phyloP scores from a whole-genome alignment of 2,888 invertebrate genomes.

The Caenorhabditis zanzibari region DNA sequence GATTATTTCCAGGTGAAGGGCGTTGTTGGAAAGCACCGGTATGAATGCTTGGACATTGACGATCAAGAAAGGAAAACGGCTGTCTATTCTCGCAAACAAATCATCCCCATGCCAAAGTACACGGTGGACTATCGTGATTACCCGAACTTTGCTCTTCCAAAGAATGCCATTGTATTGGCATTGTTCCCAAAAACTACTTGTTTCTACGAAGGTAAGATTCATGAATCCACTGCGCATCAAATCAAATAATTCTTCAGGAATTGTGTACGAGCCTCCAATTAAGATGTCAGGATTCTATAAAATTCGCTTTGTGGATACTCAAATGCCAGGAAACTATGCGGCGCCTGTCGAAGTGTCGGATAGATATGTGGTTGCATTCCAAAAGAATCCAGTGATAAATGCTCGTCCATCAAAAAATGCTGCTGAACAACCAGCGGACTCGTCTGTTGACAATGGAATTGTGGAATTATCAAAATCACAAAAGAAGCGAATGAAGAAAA shows the following conservation, averaged over 20 bases:
- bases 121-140: conserved; percentile 23
- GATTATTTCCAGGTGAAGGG: conserved; percentile 30
- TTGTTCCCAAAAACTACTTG: conserved; percentile 50
- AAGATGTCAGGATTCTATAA: conserved; percentile 4
- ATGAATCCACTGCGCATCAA: background rate
- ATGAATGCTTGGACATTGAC: conserved; percentile 49
- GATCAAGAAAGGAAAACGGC: conserved; percentile 29
- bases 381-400: conserved; percentile 25
- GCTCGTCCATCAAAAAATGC: conserved; percentile 30
- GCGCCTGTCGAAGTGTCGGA: conserved; percentile 30
- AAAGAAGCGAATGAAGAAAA: background rate
- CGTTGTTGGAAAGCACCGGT: conserved; percentile 30
- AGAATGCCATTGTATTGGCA: conserved; percentile 34
- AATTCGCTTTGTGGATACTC: conserved; percentile 28
- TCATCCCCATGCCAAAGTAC: conserved; percentile 39
- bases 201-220: conserved; percentile 34
- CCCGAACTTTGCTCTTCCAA: conserved; percentile 19
- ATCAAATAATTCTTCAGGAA: conserved; percentile 10
- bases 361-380: conserved; percentile 35
- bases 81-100: conserved; percentile 39
- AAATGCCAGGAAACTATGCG: conserved; percentile 8
- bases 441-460: background rate
- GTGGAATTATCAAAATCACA: background rate
- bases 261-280: conserved; percentile 1
- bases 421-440: background rate